Base-by-base conservation (phyloP, 2,113 vertebrate species). In the Arenaria interpres region DNA sequence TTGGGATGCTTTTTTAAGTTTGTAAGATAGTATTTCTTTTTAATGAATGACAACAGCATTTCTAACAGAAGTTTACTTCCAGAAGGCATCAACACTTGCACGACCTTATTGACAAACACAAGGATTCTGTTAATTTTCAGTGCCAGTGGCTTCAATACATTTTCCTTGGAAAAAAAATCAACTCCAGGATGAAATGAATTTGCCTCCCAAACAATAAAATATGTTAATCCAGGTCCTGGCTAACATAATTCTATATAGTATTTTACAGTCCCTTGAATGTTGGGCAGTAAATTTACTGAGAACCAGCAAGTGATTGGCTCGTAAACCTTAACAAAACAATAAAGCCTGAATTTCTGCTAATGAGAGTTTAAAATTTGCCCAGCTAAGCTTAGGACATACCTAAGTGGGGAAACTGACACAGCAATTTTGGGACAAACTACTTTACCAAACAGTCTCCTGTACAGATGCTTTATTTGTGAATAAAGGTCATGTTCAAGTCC, bases 261-360 rank as follows among this genome's bases (percentile, higher is more conserved):
- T 79, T 63, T 73, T 79, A 85, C 62, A 91, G 46, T 91, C 83
- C 6, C 9, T 86, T 92, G 92, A 95, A 90, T 77, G 62, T 85
- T 69, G 75, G 69, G 14, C 33, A 60, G 39, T 92, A 91, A 85
- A 95, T 96, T 88, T 90, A 60, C 74, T n/a, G 37, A 78, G 69
- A 91, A 93, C 7, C 28, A 51, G 93, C 85, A 86, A 85, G 57
- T 25, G 17, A 22, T 71, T 85, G 53, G 41, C 62, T 76, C 80
- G 56, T 95, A 90, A 94, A 75, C 63, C 63, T 88, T 82, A 68
- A 84, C 75, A 88, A 95, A 96, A 88, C 39, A 81, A 69, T 64
- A 78, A 77, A 71, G 5, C 46, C 48, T 37, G 14, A 17, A 35
- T 89, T 79, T 91, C 39, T 84, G 74, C 64, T 95, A 60, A 75